Conservation (phyloP, 2,888 invertebrate genomes). For the Urechis unicinctus region DNA sequence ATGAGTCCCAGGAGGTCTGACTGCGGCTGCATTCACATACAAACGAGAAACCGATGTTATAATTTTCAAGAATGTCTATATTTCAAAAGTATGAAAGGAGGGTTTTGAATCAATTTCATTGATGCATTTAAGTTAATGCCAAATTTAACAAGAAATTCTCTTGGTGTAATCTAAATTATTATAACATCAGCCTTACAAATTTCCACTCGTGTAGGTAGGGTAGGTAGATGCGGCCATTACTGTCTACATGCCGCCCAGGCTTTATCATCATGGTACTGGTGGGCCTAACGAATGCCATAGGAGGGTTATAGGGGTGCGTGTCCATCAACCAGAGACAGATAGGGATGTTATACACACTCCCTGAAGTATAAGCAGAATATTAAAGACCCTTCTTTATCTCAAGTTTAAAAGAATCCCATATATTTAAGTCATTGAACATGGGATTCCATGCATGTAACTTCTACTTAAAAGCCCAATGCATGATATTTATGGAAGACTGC, state of each 20-base stretch:
- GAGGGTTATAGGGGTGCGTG: conserved; percentile 93
- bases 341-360: conserved; percentile 86
- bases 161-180: not conserved
- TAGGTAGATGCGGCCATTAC: conserved; percentile 89
- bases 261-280: conserved; percentile 93
- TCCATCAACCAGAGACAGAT: conserved; percentile 94
- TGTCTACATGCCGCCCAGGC: conserved; percentile 87
- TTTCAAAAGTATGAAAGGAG: not conserved
- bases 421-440: too few species aligned
- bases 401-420: too few species aligned
- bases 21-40: conserved; percentile 55
- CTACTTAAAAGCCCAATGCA: too few species aligned
- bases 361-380: conserved; percentile 49
- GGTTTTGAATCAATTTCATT: too few species aligned
- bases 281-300: conserved; percentile 81
- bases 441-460: too few species aligned
- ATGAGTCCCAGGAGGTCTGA: conserved; percentile 85
- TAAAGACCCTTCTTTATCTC: not conserved
- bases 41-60: not conserved
- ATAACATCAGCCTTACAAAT: conserved; percentile 14
- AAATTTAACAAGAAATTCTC: not conserved
- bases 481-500: too few species aligned
- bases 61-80: not conserved
- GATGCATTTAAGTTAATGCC: too few species aligned
- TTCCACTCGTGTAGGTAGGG: conserved; percentile 95